Base-by-base conservation (phyloP, 2,888 invertebrate species). In the Hipparchia sbordonii region DNA sequence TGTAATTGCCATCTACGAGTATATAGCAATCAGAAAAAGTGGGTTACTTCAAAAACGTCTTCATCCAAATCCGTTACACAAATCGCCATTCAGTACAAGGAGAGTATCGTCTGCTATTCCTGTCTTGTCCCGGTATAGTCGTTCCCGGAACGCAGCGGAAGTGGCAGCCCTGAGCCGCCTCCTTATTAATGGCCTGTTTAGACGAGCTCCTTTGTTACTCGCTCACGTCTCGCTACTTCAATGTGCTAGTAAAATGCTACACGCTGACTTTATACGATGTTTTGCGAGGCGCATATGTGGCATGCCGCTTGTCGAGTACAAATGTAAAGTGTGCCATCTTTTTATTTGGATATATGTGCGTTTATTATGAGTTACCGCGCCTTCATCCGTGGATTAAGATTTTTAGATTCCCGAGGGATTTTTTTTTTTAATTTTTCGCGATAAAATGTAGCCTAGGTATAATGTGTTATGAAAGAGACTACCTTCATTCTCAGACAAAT, bases 111-210 rank as follows among this genome's bases (percentile, higher is more conserved):
- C 81, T 80, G 89, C 92, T 93, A 92, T 92, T 92, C 92, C 87
- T 86, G 92, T 89, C 91, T 87, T 88, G 90, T 90, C 89, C 85
- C 86, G 82, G 88, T 84, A 84, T 85, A 86, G 87, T 85, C 83
- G 84, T 92, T 93, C 92, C 88, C 81, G 89, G 92, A 93, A 93
- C 84, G 86, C 89, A 82, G 84, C 92, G 92, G 92, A 92, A 91
- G 92, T 88, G 88, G 89, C 89, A 87, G 83, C 81, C 89, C 84
- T 85, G 85, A 87, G 86, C 90, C 90, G 89, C 87, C 90, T 90
- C 91, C 90, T 91, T 93, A 92, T 92, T 92, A 92, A 93, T 93
- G 92, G 87, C 89, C 91, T 92, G 92, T 91, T 93, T 93, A 92
- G 89, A 89, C 89, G 86, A 85, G 87, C 89, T 89, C 89, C 90